Evolutionary conservation across 2,113 vertebrate genomes (phyloP).

Genomic region (Pteruthius melanotis): DNA sequence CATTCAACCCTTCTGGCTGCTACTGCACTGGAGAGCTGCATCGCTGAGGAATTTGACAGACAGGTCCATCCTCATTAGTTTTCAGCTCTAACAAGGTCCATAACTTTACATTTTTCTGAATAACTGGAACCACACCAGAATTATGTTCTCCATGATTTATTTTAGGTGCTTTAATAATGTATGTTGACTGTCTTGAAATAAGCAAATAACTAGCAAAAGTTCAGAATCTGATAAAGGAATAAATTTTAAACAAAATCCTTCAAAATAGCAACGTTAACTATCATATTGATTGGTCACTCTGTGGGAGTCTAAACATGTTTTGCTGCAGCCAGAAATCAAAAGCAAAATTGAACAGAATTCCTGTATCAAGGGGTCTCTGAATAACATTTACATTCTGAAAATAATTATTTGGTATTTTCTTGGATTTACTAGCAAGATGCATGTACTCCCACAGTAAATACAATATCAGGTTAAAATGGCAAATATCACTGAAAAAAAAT

Average conservation of each 20-base stretch:
- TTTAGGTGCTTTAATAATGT: neutral
- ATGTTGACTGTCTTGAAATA: neutral
- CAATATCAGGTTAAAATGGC: neutral
- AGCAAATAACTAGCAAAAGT: neutral
- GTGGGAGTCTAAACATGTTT: neutral
- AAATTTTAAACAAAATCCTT: neutral
- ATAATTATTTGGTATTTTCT: neutral
- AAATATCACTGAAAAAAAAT: neutral
- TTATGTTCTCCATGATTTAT: neutral
- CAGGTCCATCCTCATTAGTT: neutral
- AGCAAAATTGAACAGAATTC: neutral
- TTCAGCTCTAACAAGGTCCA: neutral
- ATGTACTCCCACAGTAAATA: neutral
- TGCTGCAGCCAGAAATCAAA: neutral
- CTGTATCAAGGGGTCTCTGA: neutral
- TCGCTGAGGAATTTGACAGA: neutral
- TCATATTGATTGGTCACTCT: neutral
- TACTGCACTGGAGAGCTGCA: neutral
- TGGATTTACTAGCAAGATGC: neutral
- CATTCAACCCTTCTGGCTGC: neutral
- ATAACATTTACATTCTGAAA: neutral
- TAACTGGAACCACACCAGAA: neutral
- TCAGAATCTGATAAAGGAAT: neutral
- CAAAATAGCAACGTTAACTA: neutral
- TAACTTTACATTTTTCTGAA: neutral